Percentiles rank a stretch among this genome's conserved stretches.
Conservation (phyloP, 2,113 vertebrate genomes). For the Morone saxatilis region DNA sequence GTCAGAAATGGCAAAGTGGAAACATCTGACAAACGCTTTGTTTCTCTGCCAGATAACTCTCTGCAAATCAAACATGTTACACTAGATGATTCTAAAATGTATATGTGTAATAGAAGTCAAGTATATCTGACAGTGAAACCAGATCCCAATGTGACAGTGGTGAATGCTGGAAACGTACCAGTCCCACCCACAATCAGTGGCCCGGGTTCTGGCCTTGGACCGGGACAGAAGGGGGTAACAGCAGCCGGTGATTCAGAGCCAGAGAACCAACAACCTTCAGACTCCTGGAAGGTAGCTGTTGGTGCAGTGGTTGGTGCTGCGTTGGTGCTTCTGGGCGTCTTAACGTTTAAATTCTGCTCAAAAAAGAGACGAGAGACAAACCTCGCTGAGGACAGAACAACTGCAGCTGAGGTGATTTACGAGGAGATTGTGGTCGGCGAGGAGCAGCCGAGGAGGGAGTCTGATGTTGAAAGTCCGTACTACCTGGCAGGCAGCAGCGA, state of each 20-base stretch:
- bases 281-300: conserved; percentile 25
- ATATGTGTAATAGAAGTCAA: background rate
- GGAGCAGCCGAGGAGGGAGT: background rate
- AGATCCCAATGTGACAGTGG: background rate
- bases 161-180: background rate
- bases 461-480: background rate
- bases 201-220: background rate
- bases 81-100: rapidly evolving
- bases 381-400: rapidly evolving
- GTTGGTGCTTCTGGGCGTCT: background rate
- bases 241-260: background rate
- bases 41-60: background rate
- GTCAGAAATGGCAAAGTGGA: background rate
- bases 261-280: background rate
- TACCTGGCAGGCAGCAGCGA: background rate
- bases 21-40: rapidly evolving
- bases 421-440: background rate
- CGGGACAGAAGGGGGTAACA: background rate
- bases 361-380: background rate
- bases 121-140: conserved; percentile 5
- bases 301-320: background rate
- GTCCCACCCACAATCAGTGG: background rate
- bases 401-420: background rate
- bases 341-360: background rate
- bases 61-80: background rate